These are phyloP conservation scores for Pycnomerus fuliginosus DNA, from an alignment of 2,888 invertebrate genomes.

Conservation along the genomic window DNA sequence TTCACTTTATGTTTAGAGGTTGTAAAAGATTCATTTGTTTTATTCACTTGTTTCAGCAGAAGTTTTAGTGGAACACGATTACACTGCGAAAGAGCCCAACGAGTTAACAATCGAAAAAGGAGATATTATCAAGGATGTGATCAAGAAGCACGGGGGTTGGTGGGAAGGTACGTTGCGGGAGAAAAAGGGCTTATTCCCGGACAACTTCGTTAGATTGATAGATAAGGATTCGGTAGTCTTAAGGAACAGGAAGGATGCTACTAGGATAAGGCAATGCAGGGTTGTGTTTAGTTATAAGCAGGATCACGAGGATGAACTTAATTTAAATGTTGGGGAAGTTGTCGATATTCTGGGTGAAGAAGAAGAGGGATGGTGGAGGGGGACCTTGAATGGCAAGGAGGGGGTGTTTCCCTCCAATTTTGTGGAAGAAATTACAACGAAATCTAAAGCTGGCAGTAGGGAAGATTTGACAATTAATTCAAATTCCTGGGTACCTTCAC, in stretches of 20 bases:
- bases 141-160: slow-evolving; percentile 81
- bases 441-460: slow-evolving; percentile 30
- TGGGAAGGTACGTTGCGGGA: slow-evolving; percentile 72
- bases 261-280: slow-evolving; percentile 67
- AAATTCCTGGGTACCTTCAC: slow-evolving; percentile 45
- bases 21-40: background rate
- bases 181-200: slow-evolving; percentile 79
- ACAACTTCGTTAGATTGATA: slow-evolving; percentile 80
- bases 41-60: slow-evolving; percentile 61
- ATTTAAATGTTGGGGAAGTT: slow-evolving; percentile 82
- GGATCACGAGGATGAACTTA: slow-evolving; percentile 90
- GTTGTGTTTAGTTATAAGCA: slow-evolving; percentile 91
- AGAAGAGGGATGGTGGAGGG: slow-evolving; percentile 95
- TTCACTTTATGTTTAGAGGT: slow-evolving; percentile 1
- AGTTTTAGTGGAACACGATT: slow-evolving; percentile 84
- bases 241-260: slow-evolving; percentile 44
- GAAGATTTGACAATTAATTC: slow-evolving; percentile 35
- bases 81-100: slow-evolving; percentile 81
- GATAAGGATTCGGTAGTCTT: slow-evolving; percentile 38
- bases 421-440: slow-evolving; percentile 59
- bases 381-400: slow-evolving; percentile 73
- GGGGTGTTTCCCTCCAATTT: slow-evolving; percentile 98
- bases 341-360: slow-evolving; percentile 89
- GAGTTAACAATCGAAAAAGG: slow-evolving; percentile 82
- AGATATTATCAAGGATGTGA: slow-evolving; percentile 79